Conservation (phyloP, 1,140 invertebrate species). For the Lepidotrigona ventralis region DNA sequence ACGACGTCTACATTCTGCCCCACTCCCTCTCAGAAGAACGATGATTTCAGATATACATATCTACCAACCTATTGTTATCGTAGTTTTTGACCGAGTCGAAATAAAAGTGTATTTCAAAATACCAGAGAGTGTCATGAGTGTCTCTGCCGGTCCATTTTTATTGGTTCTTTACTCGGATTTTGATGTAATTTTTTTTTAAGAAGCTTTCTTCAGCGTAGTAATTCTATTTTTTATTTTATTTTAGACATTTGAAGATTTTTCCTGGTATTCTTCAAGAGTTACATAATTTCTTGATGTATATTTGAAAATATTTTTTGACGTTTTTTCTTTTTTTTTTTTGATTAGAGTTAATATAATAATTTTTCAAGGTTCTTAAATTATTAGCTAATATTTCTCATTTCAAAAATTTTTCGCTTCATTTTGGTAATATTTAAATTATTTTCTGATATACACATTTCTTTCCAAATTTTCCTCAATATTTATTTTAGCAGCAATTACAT, state of each 20-base stretch:
- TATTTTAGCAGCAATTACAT: no score
- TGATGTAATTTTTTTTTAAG: no score
- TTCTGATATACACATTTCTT: neutral
- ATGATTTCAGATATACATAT: conserved; percentile 79
- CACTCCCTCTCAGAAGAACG: conserved; percentile 1
- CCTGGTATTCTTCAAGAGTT: no score
- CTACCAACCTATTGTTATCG: conserved; percentile 79
- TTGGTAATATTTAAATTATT: neutral
- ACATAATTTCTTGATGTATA: no score
- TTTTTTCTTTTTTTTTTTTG: neutral
- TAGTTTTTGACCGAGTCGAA: conserved; percentile 80
- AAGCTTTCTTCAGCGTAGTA: no score
- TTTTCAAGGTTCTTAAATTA: neutral
- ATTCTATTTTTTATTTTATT: neutral
- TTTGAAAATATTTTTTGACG: conserved; percentile 6
- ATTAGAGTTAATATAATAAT: neutral
- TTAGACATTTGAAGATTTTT: no score
- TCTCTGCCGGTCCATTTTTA: conserved; percentile 1
- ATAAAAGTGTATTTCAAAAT: conserved; percentile 79
- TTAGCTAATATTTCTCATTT: no score
- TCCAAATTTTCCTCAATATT: neutral
- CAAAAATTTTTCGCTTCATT: no score
- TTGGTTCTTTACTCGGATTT: neutral
- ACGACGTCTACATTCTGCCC: conserved; percentile 48
- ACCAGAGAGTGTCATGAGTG: conserved; percentile 37